Conservation (phyloP, 1,140 invertebrate species). For the Drosophila paulistorum region DNA sequence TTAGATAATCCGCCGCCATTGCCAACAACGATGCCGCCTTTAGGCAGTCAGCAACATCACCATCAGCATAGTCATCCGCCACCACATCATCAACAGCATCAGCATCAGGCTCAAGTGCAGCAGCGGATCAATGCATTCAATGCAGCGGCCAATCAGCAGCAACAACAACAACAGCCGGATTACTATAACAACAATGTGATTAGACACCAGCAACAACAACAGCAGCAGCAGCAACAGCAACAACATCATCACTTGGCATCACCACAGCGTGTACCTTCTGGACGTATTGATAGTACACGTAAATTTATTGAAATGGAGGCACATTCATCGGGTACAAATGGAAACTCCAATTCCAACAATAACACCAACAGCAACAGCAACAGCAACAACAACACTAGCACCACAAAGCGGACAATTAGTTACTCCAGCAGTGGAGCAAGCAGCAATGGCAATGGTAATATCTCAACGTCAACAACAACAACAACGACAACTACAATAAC, state of each 20-base stretch:
- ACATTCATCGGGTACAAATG: slow-evolving; percentile 46
- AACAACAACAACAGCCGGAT: slow-evolving; percentile 42
- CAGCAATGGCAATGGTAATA: slow-evolving; percentile 78
- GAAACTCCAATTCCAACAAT: neutral
- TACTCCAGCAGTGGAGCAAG: slow-evolving; percentile 54
- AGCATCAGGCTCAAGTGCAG: slow-evolving; percentile 68
- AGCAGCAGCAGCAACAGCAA: slow-evolving; percentile 27
- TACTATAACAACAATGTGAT: slow-evolving; percentile 61
- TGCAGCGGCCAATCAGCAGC: slow-evolving; percentile 62
- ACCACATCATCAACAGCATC: slow-evolving; percentile 25
- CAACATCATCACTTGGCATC: slow-evolving; percentile 32
- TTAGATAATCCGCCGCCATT: slow-evolving; percentile 82
- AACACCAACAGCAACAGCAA: no score
- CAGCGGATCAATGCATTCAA: slow-evolving; percentile 81
- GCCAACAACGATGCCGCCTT: slow-evolving; percentile 81
- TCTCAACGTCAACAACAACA: slow-evolving; percentile 45
- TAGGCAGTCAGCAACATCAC: slow-evolving; percentile 62
- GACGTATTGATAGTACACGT: slow-evolving; percentile 65
- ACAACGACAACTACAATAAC: slow-evolving; percentile 42
- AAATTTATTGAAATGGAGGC: slow-evolving; percentile 79
- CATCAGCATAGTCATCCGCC: slow-evolving; percentile 61
- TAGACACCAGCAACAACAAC: slow-evolving; percentile 41
- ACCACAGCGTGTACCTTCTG: slow-evolving; percentile 56
- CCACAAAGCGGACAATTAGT: slow-evolving; percentile 6
- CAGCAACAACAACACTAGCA: slow-evolving; percentile 25